Percentiles rank a stretch among this genome's conserved stretches.
Conservation (phyloP, 2,888 invertebrate species). For the Seladonia tumulorum region DNA sequence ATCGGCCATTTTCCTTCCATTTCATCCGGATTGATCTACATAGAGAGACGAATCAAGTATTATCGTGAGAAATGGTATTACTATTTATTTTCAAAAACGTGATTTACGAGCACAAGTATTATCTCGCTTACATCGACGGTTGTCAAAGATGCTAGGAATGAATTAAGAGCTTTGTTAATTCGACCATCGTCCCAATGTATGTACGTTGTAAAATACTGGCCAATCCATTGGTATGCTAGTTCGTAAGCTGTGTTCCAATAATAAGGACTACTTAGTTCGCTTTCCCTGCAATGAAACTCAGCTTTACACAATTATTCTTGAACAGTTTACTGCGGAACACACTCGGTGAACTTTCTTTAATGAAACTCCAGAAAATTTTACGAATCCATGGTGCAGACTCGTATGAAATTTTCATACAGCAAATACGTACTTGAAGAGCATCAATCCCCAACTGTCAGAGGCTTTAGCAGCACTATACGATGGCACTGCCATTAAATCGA, state of each 20-base stretch:
- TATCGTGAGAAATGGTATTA: background rate
- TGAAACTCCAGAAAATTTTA: background rate
- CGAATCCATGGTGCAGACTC: too few species aligned
- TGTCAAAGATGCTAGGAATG: conserved; percentile 90
- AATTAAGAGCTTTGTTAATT: conserved; percentile 91
- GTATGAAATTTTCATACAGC: background rate
- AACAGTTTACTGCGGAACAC: background rate
- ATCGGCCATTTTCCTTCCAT: conserved; percentile 93
- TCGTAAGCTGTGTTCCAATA: conserved; percentile 90
- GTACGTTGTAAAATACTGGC: conserved; percentile 90
- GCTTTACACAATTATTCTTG: background rate
- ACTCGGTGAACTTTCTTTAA: background rate
- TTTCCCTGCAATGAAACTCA: conserved; percentile 87
- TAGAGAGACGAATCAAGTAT: background rate
- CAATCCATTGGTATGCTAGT: conserved; percentile 92
- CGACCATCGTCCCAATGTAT: conserved; percentile 91
- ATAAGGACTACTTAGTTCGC: conserved; percentile 88
- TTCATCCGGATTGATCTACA: conserved; percentile 89
- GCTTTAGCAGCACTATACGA: conserved; percentile 89
- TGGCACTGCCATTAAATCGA: conserved; percentile 91
- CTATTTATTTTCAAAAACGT: background rate
- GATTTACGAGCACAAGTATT: background rate
- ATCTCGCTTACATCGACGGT: conserved; percentile 87
- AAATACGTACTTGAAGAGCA: conserved; percentile 90
- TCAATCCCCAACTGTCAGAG: conserved; percentile 92